Percentiles rank a stretch among this genome's conserved stretches.
Evolutionary conservation across 2,113 vertebrate genomes (phyloP).

Genomic region (Microcebus griseorufus): DNA sequence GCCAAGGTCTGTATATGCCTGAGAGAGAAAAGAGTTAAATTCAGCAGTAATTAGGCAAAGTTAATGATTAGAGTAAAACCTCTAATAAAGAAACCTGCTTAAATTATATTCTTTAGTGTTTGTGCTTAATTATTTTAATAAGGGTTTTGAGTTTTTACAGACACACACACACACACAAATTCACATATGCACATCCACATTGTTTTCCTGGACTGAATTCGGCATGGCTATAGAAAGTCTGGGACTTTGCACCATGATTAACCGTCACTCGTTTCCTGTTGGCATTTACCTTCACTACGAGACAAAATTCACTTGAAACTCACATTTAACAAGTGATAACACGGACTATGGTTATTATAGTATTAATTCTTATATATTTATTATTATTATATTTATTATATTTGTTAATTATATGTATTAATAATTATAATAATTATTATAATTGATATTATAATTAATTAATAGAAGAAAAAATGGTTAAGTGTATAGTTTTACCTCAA

Average conservation of each 20-base stretch:
- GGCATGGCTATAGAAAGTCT: not conserved
- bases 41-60: not conserved
- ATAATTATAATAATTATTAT: not conserved
- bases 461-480: not conserved
- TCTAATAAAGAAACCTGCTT: slow-evolving; percentile 27
- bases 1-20: not conserved
- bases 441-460: too few species aligned
- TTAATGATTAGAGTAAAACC: not conserved
- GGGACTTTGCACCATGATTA: not conserved
- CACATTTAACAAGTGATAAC: not conserved
- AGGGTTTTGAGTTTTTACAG: not conserved
- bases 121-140: slow-evolving; percentile 20
- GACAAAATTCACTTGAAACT: slow-evolving; percentile 23
- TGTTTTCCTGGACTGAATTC: not conserved
- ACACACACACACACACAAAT: not conserved
- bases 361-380: too few species aligned
- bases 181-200: not conserved
- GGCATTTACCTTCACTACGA: not conserved
- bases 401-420: too few species aligned
- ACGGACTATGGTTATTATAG: not conserved
- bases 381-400: too few species aligned
- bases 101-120: slow-evolving; percentile 6
- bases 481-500: not conserved
- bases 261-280: not conserved
- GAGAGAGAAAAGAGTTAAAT: slow-evolving; percentile 18